phyloP scores from a whole-genome alignment of 2,113 vertebrate genomes.

The Lucifuga dentata region DNA sequence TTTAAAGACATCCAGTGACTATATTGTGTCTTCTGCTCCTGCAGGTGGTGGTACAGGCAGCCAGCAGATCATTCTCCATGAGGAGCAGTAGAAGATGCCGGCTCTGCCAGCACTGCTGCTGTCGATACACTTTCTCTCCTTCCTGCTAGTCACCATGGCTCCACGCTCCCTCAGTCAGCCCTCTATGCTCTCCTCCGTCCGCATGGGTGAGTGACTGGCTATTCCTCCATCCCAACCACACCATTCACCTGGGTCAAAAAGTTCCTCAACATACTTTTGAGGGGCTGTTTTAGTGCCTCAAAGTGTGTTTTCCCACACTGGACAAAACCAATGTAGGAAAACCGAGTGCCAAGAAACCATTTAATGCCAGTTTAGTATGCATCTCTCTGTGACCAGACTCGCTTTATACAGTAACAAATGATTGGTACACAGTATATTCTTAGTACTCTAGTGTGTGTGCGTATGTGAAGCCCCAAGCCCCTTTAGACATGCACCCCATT shows the following conservation, averaged over 20 bases:
- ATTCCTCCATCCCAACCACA: neutral
- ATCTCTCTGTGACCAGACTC: neutral
- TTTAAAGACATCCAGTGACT: conserved; percentile 41
- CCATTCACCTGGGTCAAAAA: neutral
- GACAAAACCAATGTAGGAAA: neutral
- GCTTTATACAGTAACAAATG: neutral
- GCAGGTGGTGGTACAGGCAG: conserved; percentile 92
- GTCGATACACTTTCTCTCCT: conserved; percentile 85
- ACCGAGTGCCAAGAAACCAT: neutral
- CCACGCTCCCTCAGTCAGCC: conserved; percentile 86
- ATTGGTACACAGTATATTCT: too few species aligned
- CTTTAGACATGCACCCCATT: too few species aligned
- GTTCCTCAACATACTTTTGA: neutral
- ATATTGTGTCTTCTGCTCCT: conserved; percentile 53
- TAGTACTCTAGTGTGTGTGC: too few species aligned
- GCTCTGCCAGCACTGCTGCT: conserved; percentile 95
- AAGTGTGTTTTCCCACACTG: neutral
- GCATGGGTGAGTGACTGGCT: conserved; percentile 87
- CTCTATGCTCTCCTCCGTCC: conserved; percentile 89
- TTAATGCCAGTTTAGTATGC: neutral
- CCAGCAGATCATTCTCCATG: conserved; percentile 96
- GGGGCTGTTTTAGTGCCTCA: conserved; percentile 1
- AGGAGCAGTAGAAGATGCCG: conserved; percentile 98
- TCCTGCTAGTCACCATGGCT: conserved; percentile 86
- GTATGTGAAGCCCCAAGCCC: too few species aligned